Evolutionary conservation across 1,140 invertebrate genomes (phyloP), one percentile per base, ranked within the genome.

Genomic region (Oryctes rhinoceros): DNA sequence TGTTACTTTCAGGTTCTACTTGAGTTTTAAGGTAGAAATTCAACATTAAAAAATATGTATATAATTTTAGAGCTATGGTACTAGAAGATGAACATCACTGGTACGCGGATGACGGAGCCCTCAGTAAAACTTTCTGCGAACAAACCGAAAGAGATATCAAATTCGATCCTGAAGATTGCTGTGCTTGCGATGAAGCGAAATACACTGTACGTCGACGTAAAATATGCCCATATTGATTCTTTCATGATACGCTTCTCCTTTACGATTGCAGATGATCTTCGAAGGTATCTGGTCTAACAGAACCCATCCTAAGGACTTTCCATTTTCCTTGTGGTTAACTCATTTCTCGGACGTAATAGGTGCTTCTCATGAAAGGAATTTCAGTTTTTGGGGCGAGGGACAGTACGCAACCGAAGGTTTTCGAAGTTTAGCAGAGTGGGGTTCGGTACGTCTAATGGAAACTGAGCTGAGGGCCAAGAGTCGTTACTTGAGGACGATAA

Each of bases 301-400:
- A 84, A 99, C 97, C 0, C 99, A 99, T 88, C 98, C 98, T 0
- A 99, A 97, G 89, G 96, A 99, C 87, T 99, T 96, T 88, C 99
- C 98, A 5, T 93, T 94, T 83, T 93, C 94, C 11, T 86, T 92
- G 20, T 97, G 95, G 94, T 88, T 99, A 81, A 97, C 98, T 0
- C 98, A 99, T 88, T 99, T 99, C 89, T 99, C 97, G 11, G 98
- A 99, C 88, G 92, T 99, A 35, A 96, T 99, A 82, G 99, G 98
- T 0, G 98, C 97, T 6, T 95, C 96, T 0, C 99, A 99, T 86
- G 94, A 94, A 67, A 90, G 91, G 0, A 95, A 96, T 85, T 99
- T 97, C 86, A 92, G 92, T 11, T 96, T 99, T 84, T 99, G 98
- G 98, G 94, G 96, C 10, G 95, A 97, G 84, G 97, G 97, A 39